A percentile compares a stretch with the other conserved stretches of the same genome.
Evolutionary conservation across 2,888 invertebrate species (phyloP).

Genomic region (Tromatobia lineatoria): DNA sequence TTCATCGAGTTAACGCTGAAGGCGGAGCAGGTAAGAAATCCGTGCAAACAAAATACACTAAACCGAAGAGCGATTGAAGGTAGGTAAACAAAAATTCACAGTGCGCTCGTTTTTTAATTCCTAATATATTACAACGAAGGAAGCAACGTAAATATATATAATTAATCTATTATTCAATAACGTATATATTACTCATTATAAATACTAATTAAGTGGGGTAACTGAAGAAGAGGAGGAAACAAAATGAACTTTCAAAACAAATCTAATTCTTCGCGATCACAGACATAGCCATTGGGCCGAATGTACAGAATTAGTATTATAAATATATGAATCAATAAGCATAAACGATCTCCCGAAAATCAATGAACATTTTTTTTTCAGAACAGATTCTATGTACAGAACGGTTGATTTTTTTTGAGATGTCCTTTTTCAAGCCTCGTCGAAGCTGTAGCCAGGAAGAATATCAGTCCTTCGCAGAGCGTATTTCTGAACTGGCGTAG

Average conservation of each 20-base stretch:
- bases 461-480: slow-evolving; percentile 76
- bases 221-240: background rate
- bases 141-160: slow-evolving; percentile 16
- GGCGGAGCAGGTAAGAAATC: slow-evolving; percentile 88
- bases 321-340: slow-evolving; percentile 30
- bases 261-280: slow-evolving; percentile 42
- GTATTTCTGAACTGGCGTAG: slow-evolving; percentile 81
- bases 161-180: slow-evolving; percentile 10
- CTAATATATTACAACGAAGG: slow-evolving; percentile 46
- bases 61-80: background rate
- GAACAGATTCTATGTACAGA: slow-evolving; percentile 29
- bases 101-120: slow-evolving; percentile 33
- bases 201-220: slow-evolving; percentile 33
- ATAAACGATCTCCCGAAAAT: slow-evolving; percentile 8
- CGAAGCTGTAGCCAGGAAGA: slow-evolving; percentile 76
- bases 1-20: slow-evolving; percentile 91
- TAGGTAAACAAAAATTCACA: background rate
- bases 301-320: slow-evolving; percentile 23
- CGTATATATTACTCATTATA: slow-evolving; percentile 56
- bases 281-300: slow-evolving; percentile 29
- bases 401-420: slow-evolving; percentile 4
- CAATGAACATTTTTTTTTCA: background rate
- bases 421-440: slow-evolving; percentile 69
- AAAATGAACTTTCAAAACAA: slow-evolving; percentile 21
- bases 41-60: background rate